Conservation (phyloP, 1,140 invertebrate genomes). For the Hycleus cichorii region DNA sequence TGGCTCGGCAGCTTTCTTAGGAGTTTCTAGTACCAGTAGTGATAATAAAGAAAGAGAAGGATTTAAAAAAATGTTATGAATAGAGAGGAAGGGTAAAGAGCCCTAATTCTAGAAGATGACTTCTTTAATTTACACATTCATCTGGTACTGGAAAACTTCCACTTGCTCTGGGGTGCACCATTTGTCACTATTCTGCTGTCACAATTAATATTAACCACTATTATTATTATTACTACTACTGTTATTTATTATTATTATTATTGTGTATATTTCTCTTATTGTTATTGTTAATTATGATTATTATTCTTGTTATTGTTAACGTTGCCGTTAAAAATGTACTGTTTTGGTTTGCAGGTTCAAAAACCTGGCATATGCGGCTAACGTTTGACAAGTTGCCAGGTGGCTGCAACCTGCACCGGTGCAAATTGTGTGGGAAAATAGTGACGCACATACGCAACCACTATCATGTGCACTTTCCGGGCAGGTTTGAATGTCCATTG, state of each 20-base stretch:
- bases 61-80: too few relatives aligned
- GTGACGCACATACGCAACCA: constrained; percentile 86
- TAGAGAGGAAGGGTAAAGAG: too few relatives aligned
- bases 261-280: background rate
- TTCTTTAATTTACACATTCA: background rate
- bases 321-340: constrained; percentile 25
- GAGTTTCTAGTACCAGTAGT: constrained; percentile 18
- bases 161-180: constrained; percentile 40
- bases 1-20: constrained; percentile 29
- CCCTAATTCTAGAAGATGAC: too few relatives aligned
- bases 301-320: background rate
- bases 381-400: constrained; percentile 82
- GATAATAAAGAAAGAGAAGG: background rate
- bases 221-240: constrained; percentile 2
- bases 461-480: constrained; percentile 84
- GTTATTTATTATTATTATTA: background rate
- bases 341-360: constrained; percentile 74
- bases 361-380: constrained; percentile 85
- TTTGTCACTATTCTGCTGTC: constrained; percentile 41
- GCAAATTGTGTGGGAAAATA: constrained; percentile 85
- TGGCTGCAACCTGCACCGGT: constrained; percentile 80
- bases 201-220: constrained; percentile 35
- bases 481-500: constrained; percentile 78
- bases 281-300: background rate
- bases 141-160: constrained; percentile 26